A percentile compares a stretch with the other conserved stretches of the same genome.
These are phyloP conservation scores for Mirounga angustirostris DNA, from an alignment of 2,113 vertebrate species.

Conservation along the genomic window DNA sequence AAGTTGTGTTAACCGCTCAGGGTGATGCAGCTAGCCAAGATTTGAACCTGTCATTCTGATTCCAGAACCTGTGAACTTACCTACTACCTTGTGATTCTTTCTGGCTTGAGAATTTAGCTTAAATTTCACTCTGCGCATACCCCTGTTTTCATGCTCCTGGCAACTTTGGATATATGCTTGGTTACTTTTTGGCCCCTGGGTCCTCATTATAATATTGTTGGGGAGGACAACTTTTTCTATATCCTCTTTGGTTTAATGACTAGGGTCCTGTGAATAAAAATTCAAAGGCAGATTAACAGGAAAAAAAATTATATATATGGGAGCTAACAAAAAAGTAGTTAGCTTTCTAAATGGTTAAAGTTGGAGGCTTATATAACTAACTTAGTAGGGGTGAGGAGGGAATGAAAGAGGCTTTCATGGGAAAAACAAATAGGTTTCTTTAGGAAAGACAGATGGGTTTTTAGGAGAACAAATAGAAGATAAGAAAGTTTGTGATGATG, in stretches of 20 bases:
- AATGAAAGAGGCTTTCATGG: not conserved
- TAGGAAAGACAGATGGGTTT: conserved; percentile 1
- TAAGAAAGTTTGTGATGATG: conserved; percentile 9
- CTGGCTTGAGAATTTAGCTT: not conserved
- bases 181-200: not conserved
- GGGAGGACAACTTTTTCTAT: not conserved
- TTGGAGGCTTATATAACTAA: not conserved
- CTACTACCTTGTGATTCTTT: not conserved
- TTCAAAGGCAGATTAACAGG: not conserved
- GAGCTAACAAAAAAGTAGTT: not conserved
- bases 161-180: not conserved
- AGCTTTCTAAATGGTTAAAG: not conserved
- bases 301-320: not conserved
- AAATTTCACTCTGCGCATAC: not conserved
- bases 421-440: not conserved
- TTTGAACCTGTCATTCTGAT: conserved; percentile 42
- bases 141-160: not conserved
- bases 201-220: not conserved
- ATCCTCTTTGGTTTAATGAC: not conserved
- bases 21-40: not conserved
- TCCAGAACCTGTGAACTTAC: not conserved
- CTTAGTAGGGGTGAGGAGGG: not conserved
- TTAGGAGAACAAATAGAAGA: not conserved
- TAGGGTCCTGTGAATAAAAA: not conserved
- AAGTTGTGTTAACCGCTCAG: not conserved